Evolutionary conservation across 2,113 vertebrate genomes (phyloP).

Genomic region (Oncorhynchus masou): DNA sequence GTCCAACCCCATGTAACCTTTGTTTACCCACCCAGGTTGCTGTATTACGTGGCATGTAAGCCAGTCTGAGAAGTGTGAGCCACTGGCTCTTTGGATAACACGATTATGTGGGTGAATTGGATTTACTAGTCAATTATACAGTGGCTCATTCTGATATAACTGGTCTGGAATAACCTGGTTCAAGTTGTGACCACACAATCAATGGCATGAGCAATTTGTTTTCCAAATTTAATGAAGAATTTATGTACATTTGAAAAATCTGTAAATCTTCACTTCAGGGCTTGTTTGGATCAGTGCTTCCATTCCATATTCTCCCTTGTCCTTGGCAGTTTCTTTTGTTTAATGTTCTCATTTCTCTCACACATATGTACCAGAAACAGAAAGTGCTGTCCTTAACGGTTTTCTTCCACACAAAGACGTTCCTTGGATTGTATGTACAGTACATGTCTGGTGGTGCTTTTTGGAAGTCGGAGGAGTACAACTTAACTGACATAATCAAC

Average conservation of each 20-base stretch:
- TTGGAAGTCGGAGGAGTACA: neutral
- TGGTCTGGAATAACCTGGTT: neutral
- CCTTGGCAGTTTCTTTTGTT: slow-evolving; percentile 1
- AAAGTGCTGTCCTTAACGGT: neutral
- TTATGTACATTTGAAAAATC: neutral
- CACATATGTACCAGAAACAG: neutral
- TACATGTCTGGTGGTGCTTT: neutral
- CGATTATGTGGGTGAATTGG: slow-evolving; percentile 21
- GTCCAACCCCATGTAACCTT: neutral
- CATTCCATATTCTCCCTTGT: neutral
- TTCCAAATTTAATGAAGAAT: neutral
- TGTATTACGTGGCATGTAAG: neutral
- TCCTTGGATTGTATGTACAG: neutral
- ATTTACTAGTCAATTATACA: neutral
- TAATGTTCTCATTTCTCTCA: neutral
- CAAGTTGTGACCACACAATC: neutral
- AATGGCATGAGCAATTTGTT: neutral
- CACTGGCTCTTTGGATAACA: slow-evolving; percentile 18
- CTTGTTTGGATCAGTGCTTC: neutral
- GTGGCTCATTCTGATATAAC: neutral
- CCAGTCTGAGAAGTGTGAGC: neutral
- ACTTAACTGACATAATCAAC: neutral
- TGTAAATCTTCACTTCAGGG: neutral
- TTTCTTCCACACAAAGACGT: neutral
- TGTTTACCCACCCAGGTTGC: neutral